A percentile compares a stretch with the other conserved stretches of the same genome.
Evolutionary conservation across 2,888 invertebrate species (phyloP).

Genomic region (Mythimna vitellina): DNA sequence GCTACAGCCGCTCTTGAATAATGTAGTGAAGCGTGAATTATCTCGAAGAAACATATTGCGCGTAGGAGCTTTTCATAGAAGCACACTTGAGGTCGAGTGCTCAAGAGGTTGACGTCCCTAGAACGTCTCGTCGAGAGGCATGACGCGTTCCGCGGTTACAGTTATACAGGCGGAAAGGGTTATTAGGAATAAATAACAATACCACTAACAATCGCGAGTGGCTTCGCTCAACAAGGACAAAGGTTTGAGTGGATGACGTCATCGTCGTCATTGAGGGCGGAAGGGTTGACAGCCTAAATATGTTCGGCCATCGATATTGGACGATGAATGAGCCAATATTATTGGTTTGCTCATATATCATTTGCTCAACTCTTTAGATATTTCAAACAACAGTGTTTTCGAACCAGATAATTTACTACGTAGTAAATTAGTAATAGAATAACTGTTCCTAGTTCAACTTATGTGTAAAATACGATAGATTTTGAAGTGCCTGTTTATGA

Average conservation of each 20-base stretch:
- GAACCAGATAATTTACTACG: not conserved
- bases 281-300: conserved; percentile 32
- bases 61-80: conserved; percentile 81
- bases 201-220: conserved; percentile 58
- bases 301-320: conserved; percentile 23
- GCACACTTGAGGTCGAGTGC: conserved; percentile 79
- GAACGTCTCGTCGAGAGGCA: conserved; percentile 69
- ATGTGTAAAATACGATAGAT: not conserved
- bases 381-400: conserved; percentile 3
- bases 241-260: conserved; percentile 43
- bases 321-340: conserved; percentile 10
- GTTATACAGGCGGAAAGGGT: conserved; percentile 60
- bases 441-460: not conserved
- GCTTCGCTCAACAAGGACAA: conserved; percentile 36
- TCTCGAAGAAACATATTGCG: conserved; percentile 78
- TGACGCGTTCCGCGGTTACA: conserved; percentile 68
- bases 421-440: not conserved
- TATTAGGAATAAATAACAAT: conserved; percentile 66
- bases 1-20: conserved; percentile 68
- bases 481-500: not conserved
- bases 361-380: conserved; percentile 7
- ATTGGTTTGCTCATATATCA: conserved; percentile 21
- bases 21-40: conserved; percentile 78
- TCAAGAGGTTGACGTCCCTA: conserved; percentile 78
- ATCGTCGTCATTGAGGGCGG: conserved; percentile 32